phyloP scores from a whole-genome alignment of 2,113 vertebrate species.

The Passer montanus region DNA sequence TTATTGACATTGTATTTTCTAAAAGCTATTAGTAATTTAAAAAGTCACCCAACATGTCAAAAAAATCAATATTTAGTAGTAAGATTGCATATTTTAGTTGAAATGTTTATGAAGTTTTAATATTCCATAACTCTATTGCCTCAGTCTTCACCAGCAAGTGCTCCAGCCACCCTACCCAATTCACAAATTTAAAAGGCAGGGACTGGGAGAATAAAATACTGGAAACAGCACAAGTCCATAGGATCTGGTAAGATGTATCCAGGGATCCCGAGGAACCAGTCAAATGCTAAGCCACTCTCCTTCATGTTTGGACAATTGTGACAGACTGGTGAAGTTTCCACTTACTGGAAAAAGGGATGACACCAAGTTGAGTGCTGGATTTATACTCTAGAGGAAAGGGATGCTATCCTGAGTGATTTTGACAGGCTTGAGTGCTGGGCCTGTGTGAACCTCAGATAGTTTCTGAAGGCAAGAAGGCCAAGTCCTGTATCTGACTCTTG shows the following conservation, averaged over 20 bases:
- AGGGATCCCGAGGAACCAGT: neutral
- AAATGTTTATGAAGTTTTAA: neutral
- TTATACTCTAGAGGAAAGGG: neutral
- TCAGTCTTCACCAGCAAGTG: neutral
- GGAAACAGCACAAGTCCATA: neutral
- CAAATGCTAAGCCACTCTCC: neutral
- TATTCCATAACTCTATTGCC: neutral
- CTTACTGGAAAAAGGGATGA: neutral
- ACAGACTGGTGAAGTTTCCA: neutral
- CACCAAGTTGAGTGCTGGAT: neutral
- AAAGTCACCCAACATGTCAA: neutral
- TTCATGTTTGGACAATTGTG: neutral
- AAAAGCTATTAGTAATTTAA: neutral
- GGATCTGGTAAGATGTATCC: too few species aligned
- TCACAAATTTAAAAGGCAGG: neutral
- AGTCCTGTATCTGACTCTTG: neutral
- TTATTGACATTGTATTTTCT: neutral
- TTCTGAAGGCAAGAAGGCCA: neutral
- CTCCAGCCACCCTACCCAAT: neutral
- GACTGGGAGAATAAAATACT: neutral
- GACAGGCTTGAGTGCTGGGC: neutral
- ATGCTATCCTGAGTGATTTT: too few species aligned
- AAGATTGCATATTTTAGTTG: neutral
- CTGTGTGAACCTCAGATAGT: neutral
- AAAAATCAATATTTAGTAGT: neutral